A percentile compares a stretch with the other conserved stretches of the same genome.
Evolutionary conservation across 2,888 invertebrate genomes (phyloP).

Genomic region (Sylvicola cinctus): DNA sequence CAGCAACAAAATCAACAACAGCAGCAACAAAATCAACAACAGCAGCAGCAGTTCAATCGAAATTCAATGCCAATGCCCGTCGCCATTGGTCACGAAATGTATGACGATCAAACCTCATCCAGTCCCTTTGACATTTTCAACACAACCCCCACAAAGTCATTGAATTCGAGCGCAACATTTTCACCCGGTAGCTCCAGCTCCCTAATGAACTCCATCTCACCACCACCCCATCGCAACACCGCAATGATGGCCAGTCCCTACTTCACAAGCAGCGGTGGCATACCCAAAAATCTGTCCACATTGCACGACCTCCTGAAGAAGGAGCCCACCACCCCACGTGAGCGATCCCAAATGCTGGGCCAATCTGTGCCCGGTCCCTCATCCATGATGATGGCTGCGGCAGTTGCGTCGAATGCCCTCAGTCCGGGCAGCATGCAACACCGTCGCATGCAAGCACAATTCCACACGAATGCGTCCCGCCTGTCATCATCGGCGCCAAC

Average conservation of each 20-base stretch:
- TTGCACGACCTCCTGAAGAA: slow-evolving; percentile 48
- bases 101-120: slow-evolving; percentile 14
- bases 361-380: slow-evolving; percentile 38
- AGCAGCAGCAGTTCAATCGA: slow-evolving; percentile 4
- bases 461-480: slow-evolving; percentile 29
- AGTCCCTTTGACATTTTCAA: slow-evolving; percentile 24
- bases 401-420: slow-evolving; percentile 12
- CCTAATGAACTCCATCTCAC: slow-evolving; percentile 24
- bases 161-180: slow-evolving; percentile 27
- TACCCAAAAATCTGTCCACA: slow-evolving; percentile 19
- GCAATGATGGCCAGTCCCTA: neutral
- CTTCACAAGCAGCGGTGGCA: neutral
- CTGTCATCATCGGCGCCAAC: slow-evolving; percentile 77
- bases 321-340: slow-evolving; percentile 34
- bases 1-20: too few species aligned
- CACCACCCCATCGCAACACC: slow-evolving; percentile 24
- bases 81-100: slow-evolving; percentile 7
- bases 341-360: slow-evolving; percentile 31
- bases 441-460: slow-evolving; percentile 21
- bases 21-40: too few species aligned
- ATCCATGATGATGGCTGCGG: slow-evolving; percentile 18
- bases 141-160: slow-evolving; percentile 22
- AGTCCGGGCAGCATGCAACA: slow-evolving; percentile 12
- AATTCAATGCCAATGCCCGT: slow-evolving; percentile 7
- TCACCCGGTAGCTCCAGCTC: slow-evolving; percentile 43